Conservation (phyloP, 2,797 vertebrate genomes). For the Aplochiton taeniatus region DNA sequence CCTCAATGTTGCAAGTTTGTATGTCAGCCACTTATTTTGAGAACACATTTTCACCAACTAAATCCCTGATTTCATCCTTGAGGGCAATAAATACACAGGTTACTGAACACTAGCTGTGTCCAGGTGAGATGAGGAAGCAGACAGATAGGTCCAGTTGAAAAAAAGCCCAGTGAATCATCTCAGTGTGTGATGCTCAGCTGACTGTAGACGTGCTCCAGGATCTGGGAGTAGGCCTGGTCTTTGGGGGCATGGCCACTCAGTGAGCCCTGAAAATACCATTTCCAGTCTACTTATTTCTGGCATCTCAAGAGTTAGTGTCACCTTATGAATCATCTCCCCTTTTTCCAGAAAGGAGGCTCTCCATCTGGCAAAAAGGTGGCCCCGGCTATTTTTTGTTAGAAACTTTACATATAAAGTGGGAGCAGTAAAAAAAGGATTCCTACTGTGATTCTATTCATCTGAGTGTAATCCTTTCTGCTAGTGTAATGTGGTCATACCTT, state of each 20-base stretch:
- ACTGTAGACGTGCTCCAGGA: constrained; percentile 90
- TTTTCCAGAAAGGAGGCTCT: too few relatives aligned
- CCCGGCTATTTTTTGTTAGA: too few relatives aligned
- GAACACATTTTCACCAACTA: too few relatives aligned
- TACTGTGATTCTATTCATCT: too few relatives aligned
- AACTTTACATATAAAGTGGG: too few relatives aligned
- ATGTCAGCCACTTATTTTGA: too few relatives aligned
- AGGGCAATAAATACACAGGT: neutral
- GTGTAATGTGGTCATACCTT: constrained; percentile 75
- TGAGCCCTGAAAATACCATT: constrained; percentile 78
- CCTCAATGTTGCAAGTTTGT: too few relatives aligned
- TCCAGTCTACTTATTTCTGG: too few relatives aligned
- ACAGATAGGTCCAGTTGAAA: constrained; percentile 56
- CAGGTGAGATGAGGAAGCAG: constrained; percentile 19
- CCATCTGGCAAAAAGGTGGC: too few relatives aligned
- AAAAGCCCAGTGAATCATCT: constrained; percentile 28
- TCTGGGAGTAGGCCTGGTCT: constrained; percentile 88
- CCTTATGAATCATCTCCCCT: too few relatives aligned
- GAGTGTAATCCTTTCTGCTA: neutral
- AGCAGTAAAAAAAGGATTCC: too few relatives aligned
- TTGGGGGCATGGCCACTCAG: constrained; percentile 90
- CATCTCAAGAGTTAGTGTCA: too few relatives aligned
- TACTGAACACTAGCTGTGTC: constrained; percentile 4
- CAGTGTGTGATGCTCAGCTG: constrained; percentile 76
- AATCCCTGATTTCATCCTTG: neutral